Conservation (phyloP, 92 coral and sea anemone genomes). For the Umimayanthus kanabou region DNA sequence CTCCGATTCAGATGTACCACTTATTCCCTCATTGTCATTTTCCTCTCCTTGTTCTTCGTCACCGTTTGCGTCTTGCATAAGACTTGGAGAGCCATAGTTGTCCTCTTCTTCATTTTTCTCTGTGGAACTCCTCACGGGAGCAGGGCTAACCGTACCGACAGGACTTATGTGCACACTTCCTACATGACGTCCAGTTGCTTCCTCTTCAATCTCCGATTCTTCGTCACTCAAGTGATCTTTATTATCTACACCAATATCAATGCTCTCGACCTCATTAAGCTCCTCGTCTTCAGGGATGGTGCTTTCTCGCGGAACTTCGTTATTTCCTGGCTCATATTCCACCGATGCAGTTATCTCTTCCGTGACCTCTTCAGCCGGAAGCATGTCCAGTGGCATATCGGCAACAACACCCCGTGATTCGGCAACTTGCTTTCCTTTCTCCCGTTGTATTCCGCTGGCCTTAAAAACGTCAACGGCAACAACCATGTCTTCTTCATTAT, state of each 20-base stretch:
- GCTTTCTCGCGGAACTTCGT: background rate
- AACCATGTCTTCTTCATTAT: conserved; percentile 31
- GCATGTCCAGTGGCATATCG: conserved; percentile 49
- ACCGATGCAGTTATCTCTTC: conserved; percentile 51
- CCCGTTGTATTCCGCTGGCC: conserved; percentile 65
- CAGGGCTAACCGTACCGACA: background rate
- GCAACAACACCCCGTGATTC: conserved; percentile 39
- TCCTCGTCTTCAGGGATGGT: conserved; percentile 8
- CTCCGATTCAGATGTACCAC: background rate
- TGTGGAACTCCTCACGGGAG: background rate
- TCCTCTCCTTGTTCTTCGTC: background rate
- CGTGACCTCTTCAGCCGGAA: conserved; percentile 58
- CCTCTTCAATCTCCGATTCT: background rate
- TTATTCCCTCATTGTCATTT: background rate
- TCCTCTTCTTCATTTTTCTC: background rate
- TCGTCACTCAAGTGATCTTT: background rate
- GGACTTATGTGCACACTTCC: background rate
- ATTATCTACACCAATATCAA: conserved; percentile 10
- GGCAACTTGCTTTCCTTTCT: conserved; percentile 58
- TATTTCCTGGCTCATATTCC: conserved; percentile 12
- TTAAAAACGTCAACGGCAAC: conserved; percentile 46
- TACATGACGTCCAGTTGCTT: background rate
- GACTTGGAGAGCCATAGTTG: background rate
- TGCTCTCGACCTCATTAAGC: conserved; percentile 24
- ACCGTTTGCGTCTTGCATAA: background rate